These are phyloP conservation scores for Oryzaephilus surinamensis DNA, from an alignment of 1,140 invertebrate species.

Conservation along the genomic window DNA sequence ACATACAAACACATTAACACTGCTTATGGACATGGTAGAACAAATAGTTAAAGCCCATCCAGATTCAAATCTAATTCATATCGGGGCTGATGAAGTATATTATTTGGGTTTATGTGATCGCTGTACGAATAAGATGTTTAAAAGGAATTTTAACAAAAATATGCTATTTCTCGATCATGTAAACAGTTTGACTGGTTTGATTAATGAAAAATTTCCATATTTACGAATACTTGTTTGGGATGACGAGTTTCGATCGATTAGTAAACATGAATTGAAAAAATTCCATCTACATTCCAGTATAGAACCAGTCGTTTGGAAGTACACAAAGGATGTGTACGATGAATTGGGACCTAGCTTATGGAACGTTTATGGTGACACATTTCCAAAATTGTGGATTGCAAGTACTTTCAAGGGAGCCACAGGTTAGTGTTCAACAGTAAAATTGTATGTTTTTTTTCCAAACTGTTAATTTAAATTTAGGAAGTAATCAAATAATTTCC, in stretches of 20 bases:
- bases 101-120: slow-evolving; percentile 68
- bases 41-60: slow-evolving; percentile 24
- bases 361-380: slow-evolving; percentile 71
- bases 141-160: slow-evolving; percentile 18
- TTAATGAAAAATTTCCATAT: slow-evolving; percentile 50
- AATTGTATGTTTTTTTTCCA: neutral
- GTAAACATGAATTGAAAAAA: slow-evolving; percentile 48
- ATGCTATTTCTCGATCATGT: slow-evolving; percentile 57
- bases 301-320: slow-evolving; percentile 79
- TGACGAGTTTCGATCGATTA: slow-evolving; percentile 76
- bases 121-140: slow-evolving; percentile 39
- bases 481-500: slow-evolving; percentile 20
- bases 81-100: slow-evolving; percentile 73
- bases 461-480: slow-evolving; percentile 12
- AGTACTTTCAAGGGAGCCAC: slow-evolving; percentile 82
- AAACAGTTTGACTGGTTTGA: slow-evolving; percentile 46
- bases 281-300: slow-evolving; percentile 58
- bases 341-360: slow-evolving; percentile 44
- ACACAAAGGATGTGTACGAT: slow-evolving; percentile 46
- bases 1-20: slow-evolving; percentile 14
- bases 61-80: slow-evolving; percentile 46
- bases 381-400: slow-evolving; percentile 81
- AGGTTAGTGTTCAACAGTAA: slow-evolving; percentile 45
- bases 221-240: slow-evolving; percentile 73
- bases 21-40: slow-evolving; percentile 20